Base-by-base conservation (phyloP, 2,888 invertebrate species). In the Hydrotaea cyrtoneurina region DNA sequence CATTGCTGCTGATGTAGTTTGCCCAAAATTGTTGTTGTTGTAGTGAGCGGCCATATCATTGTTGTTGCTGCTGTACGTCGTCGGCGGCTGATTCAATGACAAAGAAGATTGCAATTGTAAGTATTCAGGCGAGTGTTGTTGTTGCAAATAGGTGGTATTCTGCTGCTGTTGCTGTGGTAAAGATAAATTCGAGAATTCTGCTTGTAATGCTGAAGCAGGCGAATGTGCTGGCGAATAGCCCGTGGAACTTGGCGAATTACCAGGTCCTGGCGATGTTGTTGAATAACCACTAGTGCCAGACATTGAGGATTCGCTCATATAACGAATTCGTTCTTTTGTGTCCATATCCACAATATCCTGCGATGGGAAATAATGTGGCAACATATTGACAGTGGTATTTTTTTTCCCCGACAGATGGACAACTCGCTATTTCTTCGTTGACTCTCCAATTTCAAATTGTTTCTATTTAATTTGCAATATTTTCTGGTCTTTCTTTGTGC, bases 201-300 rank as follows among this genome's bases (percentile, higher is more conserved):
- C 86, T 78, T 89, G 88, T 17, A 91, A 46, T 8, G 78, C 86
- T 0, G 89, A 87, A 55, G 87, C 88, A 0, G 90, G 91, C 0
- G 90, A 91, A 80, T 88, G 89, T 1, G 88, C 86, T 0, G 91
- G 91, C 3, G 91, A 91, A 55, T 88, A 84, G 13, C 83, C 80
- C 23, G 57, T 73, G 36, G 87, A 86, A 57, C 46, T 59, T 23
- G 86, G 82, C 26, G 87, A 85, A 69, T 73, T 80, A 55, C 69
- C 73, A 43, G 83, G 82, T 36, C 85, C 86, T 36, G 86, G 85
- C 15, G 88, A 88, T 74, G 87, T 86, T 80, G 86, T 86, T 8
- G 87, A 31, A 81, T 91, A 91, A 0, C 91, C 91, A 78, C 91
- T 90, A 2, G 91, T 91, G 62, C 89, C 89, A 36, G 86, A 82